Evolutionary conservation across 2,888 invertebrate genomes (phyloP).

Genomic region (Uloborus plumipes): DNA sequence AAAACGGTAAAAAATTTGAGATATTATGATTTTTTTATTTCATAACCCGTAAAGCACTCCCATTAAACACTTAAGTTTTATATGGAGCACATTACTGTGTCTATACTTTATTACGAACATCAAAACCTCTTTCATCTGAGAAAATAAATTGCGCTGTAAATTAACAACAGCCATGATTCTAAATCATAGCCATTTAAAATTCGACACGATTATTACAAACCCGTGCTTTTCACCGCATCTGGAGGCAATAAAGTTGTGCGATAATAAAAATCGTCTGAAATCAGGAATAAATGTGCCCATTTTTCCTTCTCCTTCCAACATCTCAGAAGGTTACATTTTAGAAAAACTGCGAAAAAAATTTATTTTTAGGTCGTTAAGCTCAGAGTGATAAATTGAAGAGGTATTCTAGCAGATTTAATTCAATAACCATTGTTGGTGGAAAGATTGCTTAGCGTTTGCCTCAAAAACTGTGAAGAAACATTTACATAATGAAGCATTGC

Average conservation of each 20-base stretch:
- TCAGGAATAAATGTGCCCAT: constrained; percentile 12
- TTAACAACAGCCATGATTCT: not conserved
- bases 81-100: no score
- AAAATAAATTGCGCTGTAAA: not conserved
- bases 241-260: constrained; percentile 29
- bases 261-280: constrained; percentile 35
- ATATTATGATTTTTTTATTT: no score
- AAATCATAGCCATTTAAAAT: constrained; percentile 30
- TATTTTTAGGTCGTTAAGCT: constrained; percentile 32
- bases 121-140: no score
- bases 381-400: constrained; percentile 48
- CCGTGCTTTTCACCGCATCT: not conserved
- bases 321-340: constrained; percentile 5
- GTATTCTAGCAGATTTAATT: constrained; percentile 44
- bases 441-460: constrained; percentile 5
- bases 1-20: no score
- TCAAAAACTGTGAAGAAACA: constrained; percentile 28
- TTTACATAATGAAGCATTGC: constrained; percentile 56
- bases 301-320: not conserved
- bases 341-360: constrained; percentile 15
- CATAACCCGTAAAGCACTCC: no score
- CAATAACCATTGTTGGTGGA: constrained; percentile 43
- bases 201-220: constrained; percentile 31
- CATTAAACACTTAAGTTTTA: no score
- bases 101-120: no score